Evolutionary conservation across 2,113 vertebrate genomes (phyloP).

Genomic region (Opisthocomus hoazin): DNA sequence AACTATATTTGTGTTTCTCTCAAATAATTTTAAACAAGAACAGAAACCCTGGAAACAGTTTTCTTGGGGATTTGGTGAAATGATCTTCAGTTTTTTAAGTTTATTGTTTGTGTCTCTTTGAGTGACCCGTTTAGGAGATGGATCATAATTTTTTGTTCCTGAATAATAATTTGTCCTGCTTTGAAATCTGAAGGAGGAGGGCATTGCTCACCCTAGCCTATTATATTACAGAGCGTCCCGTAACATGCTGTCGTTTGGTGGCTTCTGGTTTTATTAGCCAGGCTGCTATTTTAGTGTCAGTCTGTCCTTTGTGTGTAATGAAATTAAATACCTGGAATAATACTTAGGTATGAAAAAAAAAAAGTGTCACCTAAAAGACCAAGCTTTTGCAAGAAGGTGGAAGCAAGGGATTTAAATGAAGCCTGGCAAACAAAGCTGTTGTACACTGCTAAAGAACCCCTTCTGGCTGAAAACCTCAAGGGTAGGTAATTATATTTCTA

Average conservation of each 20-base stretch:
- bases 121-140: not conserved
- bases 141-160: not conserved
- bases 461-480: constrained; percentile 26
- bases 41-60: not conserved
- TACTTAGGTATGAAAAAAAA: not conserved
- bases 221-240: not conserved
- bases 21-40: not conserved
- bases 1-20: not conserved
- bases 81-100: not conserved
- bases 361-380: not conserved
- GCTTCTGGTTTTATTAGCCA: not conserved
- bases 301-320: not conserved
- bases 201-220: not conserved
- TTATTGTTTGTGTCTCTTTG: not conserved
- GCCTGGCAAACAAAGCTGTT: not conserved
- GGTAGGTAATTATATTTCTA: constrained; percentile 64
- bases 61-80: not conserved
- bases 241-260: not conserved
- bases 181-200: not conserved
- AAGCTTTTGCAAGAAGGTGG: not conserved
- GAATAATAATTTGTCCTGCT: not conserved
- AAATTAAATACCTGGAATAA: not conserved
- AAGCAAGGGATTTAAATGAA: not conserved
- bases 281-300: not conserved
- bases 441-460: not conserved